These are phyloP conservation scores for Karalla daura DNA, from an alignment of 2,797 vertebrate species.

Conservation along the genomic window DNA sequence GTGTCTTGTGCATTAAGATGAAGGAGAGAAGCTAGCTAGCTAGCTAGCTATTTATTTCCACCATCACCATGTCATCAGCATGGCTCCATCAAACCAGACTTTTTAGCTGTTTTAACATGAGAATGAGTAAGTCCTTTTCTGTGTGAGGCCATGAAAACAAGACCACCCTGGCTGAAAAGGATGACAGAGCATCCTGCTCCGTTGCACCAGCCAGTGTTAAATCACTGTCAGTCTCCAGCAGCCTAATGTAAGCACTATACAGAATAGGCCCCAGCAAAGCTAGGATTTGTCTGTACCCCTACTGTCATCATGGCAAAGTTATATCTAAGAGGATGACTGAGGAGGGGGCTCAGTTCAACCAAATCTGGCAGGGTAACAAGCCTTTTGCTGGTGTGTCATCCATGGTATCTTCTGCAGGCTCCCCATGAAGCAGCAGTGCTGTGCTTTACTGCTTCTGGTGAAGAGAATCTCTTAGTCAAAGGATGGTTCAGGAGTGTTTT, in stretches of 20 bases:
- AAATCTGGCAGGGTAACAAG: neutral
- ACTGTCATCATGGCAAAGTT: constrained; percentile 2
- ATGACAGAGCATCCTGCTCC: constrained; percentile 14
- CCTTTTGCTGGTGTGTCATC: constrained; percentile 16
- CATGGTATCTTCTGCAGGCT: neutral
- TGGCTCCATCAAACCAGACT: too few species aligned
- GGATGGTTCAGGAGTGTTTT: too few species aligned
- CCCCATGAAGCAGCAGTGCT: neutral
- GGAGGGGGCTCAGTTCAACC: neutral
- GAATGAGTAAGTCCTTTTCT: neutral
- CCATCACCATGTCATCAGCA: too few species aligned
- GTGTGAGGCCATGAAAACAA: too few species aligned
- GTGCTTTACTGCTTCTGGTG: neutral
- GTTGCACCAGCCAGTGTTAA: constrained; percentile 20
- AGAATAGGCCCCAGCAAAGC: neutral
- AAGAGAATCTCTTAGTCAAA: neutral
- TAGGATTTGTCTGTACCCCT: neutral
- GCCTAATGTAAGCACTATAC: constrained; percentile 22
- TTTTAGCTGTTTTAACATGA: too few species aligned
- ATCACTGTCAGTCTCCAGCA: constrained; percentile 28
- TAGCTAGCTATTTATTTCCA: too few species aligned
- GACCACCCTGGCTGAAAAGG: too few species aligned
- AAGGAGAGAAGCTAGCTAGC: too few species aligned
- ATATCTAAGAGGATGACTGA: neutral
- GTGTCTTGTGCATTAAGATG: constrained; percentile 44